Conservation (phyloP, 2,888 invertebrate species). For the Chloroclystis v-ata region DNA sequence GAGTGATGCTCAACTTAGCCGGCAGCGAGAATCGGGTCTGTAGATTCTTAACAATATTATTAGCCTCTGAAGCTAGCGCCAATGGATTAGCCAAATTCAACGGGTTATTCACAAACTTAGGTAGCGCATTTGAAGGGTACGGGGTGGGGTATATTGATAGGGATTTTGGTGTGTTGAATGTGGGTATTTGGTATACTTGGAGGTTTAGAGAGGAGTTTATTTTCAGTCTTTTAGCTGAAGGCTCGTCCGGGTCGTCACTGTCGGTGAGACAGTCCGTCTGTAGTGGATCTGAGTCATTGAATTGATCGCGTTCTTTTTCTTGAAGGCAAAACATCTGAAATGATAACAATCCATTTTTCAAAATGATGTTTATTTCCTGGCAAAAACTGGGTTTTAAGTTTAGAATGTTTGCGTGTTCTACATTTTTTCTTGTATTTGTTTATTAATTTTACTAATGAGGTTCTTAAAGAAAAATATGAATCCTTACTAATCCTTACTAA, state of each 20-base stretch:
- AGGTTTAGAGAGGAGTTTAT: slow-evolving; percentile 56
- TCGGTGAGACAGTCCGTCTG: slow-evolving; percentile 46
- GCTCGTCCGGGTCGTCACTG: slow-evolving; percentile 56
- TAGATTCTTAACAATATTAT: slow-evolving; percentile 55
- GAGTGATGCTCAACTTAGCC: slow-evolving; percentile 60
- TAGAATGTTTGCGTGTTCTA: too few species aligned
- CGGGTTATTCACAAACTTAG: slow-evolving; percentile 61
- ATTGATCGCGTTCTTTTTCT: slow-evolving; percentile 51
- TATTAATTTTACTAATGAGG: too few species aligned
- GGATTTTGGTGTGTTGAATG: slow-evolving; percentile 57
- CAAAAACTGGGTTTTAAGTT: too few species aligned
- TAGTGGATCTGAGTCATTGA: slow-evolving; percentile 52
- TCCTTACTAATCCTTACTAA: too few species aligned
- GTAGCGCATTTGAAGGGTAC: slow-evolving; percentile 38
- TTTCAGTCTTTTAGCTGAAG: slow-evolving; percentile 55
- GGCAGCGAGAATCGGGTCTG: slow-evolving; percentile 59
- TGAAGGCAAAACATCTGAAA: slow-evolving; percentile 70
- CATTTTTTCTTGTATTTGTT: too few species aligned
- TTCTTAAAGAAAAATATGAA: too few species aligned
- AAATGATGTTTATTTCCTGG: background rate
- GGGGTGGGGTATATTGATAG: slow-evolving; percentile 54
- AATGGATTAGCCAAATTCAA: slow-evolving; percentile 64
- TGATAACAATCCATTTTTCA: too few species aligned
- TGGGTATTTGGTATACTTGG: slow-evolving; percentile 68
- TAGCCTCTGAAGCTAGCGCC: slow-evolving; percentile 50